Evolutionary conservation across 2,888 invertebrate species (phyloP).

Genomic region (Drosophila flavopinicola): DNA sequence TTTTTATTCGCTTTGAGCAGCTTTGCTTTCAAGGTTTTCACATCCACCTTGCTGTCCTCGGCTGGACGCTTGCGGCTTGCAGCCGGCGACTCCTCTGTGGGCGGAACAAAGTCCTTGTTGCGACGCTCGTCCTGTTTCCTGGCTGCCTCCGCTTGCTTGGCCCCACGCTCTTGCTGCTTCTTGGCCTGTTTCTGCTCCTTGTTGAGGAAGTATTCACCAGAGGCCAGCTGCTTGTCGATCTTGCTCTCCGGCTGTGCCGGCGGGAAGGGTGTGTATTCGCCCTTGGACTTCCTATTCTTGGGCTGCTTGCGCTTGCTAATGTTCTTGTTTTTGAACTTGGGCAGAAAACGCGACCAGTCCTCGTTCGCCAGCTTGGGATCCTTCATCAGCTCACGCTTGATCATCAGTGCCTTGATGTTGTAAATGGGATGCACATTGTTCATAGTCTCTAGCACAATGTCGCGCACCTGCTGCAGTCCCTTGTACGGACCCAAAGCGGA

Average conservation of each 20-base stretch:
- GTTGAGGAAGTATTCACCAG: constrained; percentile 98
- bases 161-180: constrained; percentile 89
- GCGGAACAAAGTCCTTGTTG: constrained; percentile 92
- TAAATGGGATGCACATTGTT: constrained; percentile 99
- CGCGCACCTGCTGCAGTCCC: constrained; percentile 93
- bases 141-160: constrained; percentile 90
- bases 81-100: constrained; percentile 86
- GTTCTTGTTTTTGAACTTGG: constrained; percentile 96
- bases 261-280: constrained; percentile 98
- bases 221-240: constrained; percentile 95
- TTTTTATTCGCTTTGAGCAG: constrained; percentile 88
- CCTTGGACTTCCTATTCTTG: constrained; percentile 94
- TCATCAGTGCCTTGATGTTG: constrained; percentile 98
- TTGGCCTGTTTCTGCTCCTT: constrained; percentile 91
- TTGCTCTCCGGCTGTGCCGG: constrained; percentile 97
- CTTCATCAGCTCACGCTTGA: constrained; percentile 96
- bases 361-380: constrained; percentile 96
- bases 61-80: constrained; percentile 58
- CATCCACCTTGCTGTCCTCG: constrained; percentile 85
- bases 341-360: constrained; percentile 98
- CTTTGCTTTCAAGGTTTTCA: constrained; percentile 90
- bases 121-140: constrained; percentile 91
- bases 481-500: constrained; percentile 97
- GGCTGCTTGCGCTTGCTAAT: constrained; percentile 94
- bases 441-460: constrained; percentile 98